Base-by-base conservation (phyloP, 1,140 invertebrate species). In the Papilio dardanus region DNA sequence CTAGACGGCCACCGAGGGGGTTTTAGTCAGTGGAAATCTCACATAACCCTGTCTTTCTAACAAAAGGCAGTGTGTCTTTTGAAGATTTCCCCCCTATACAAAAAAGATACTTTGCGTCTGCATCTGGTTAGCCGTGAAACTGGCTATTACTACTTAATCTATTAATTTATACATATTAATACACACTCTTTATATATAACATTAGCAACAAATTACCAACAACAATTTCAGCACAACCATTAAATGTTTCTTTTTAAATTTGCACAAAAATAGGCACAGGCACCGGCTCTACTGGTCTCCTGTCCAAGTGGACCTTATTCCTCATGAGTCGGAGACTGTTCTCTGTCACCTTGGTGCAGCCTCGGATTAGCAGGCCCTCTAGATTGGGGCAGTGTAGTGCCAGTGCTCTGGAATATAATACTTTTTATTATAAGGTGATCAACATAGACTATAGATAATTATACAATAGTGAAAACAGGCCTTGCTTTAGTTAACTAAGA, bases 341-440 rank as follows among this genome's bases (percentile, higher is more conserved):
- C 68, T 95, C 94, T 21, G 94, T 94, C 14, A 95, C 90, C 74
- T 94, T 93, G n/a, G 85, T 88, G 78, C 94, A 95, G 10, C 93
- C 93, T 77, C 90, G 82, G 2, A 95, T 78, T 12, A 94, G 76
- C 14, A 95, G 82, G 19, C 94, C 94, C 77, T 93, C 88, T 35
- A 95, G 79, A 0, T 91, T 87, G 3, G 75, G 80, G 79, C 94
- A 94, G 71, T 94, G 88, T 30, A 88, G 78, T n/a, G 90, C 90
- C 37, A 95, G 77, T 54, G 94, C 92, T 79, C 94, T 94, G 91
- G 65, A 94, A 93, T 76, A 7, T 30, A 68, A 14, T 75, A 19
- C 75, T 76, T 82, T 0, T 42, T 46, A 46, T n/a, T n/a, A 46
- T 19, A 19, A 46, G n/a, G 6, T 46, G 4, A 4, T 16, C 35